Percentiles rank a stretch among this genome's conserved stretches.
Evolutionary conservation across 2,113 vertebrate species (phyloP).

Genomic region (Chaetodon auriga): DNA sequence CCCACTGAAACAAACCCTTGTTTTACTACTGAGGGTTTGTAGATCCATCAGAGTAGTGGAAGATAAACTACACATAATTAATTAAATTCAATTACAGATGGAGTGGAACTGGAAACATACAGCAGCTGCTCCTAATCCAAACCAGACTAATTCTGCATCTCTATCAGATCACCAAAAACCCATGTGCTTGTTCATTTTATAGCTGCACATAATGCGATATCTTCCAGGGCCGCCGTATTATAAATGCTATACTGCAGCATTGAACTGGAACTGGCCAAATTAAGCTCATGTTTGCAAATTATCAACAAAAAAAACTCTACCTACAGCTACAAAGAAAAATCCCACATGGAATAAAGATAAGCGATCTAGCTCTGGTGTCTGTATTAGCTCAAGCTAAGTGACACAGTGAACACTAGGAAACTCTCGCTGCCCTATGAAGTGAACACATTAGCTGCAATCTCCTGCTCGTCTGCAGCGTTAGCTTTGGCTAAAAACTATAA

Average conservation of each 20-base stretch:
- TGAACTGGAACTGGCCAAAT: neutral
- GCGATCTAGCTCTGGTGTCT: neutral
- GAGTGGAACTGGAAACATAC: neutral
- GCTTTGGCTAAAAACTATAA: too few species aligned
- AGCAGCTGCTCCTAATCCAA: neutral
- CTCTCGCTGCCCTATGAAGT: too few species aligned
- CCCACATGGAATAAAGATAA: too few species aligned
- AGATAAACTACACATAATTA: neutral
- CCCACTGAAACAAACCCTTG: neutral
- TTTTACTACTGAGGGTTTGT: neutral
- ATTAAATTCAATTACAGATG: neutral
- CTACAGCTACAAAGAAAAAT: neutral
- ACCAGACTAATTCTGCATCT: neutral
- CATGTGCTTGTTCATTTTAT: neutral
- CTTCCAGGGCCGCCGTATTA: neutral
- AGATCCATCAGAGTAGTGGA: neutral
- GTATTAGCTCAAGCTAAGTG: neutral
- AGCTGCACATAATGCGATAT: neutral
- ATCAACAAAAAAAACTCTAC: neutral
- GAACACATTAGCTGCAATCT: neutral
- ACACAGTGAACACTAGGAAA: neutral
- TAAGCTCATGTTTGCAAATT: neutral
- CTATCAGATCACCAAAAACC: neutral
- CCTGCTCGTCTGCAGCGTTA: neutral
- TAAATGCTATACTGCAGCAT: neutral